Base-by-base conservation (phyloP, 2,888 invertebrate genomes). In the Lasioglossum villosulum region DNA sequence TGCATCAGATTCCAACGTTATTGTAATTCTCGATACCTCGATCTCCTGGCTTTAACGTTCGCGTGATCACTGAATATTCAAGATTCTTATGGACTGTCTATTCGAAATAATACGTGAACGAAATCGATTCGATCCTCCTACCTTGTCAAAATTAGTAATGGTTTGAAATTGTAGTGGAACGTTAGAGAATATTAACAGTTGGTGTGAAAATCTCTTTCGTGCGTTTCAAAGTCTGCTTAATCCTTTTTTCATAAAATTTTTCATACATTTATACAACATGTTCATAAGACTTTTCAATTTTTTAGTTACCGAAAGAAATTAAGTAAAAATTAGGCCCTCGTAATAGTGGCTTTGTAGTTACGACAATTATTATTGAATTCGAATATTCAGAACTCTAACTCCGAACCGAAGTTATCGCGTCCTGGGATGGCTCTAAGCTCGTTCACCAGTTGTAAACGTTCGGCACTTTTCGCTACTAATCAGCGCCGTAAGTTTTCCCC, bases 401-500 rank as follows among this genome's bases (percentile, higher is more conserved):
- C 19, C 37, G 68, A 68, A 4, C 19, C 34, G 34, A 37, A 23
- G 10, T 37, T 10, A 34, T 23, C 37, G 8, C 68, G 37, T 34
- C 1, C 2, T 10, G 12, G 0, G 12, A 37, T 4, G 23, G 4
- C 5, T 5, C 4, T 4, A 39, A 39, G 39, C n/a, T 23, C 14
- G 37, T n/a, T 39, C 2, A 14, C 12, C 39, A n/a, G n/a, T 70
- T n/a, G 37, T 37, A 70, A 70, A 70, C 70, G 70, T n/a, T 14
- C 39, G 6, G 23, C 5, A 27, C 59, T 52, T 72, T 52, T 56
- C 45, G 14, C 34, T 48, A 72, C 39, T 75, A 66, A 56, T 83
- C 83, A 23, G 45, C 12, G 19, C 19, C 39, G 39, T 48, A 68
- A 75, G 75, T 68, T 76, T 66, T 59, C 45, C 16, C 6, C 8